phyloP scores from a whole-genome alignment of 2,797 vertebrate genomes.

The Peromyscus nudipes region DNA sequence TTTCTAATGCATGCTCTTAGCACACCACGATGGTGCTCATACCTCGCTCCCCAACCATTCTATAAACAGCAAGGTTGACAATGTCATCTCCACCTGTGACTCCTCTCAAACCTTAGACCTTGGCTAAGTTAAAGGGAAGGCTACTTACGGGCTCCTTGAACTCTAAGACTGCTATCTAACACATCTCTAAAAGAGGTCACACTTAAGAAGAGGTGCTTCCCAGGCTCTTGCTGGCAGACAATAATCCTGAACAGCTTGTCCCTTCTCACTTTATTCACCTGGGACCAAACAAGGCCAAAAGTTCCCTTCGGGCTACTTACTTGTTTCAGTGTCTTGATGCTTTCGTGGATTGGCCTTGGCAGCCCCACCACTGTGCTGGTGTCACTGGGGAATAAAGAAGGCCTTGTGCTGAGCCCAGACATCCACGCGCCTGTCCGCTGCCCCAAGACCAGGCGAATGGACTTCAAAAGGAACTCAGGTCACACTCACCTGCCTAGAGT shows the following conservation, averaged over 20 bases:
- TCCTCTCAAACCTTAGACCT: neutral
- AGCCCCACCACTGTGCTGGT: conserved; percentile 97
- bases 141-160: neutral
- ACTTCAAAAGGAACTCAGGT: neutral
- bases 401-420: conserved; percentile 24
- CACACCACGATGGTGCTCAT: neutral
- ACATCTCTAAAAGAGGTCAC: neutral
- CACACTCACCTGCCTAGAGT: conserved; percentile 95
- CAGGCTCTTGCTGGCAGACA: neutral
- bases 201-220: neutral
- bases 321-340: conserved; percentile 97
- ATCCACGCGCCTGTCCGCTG: neutral
- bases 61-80: neutral
- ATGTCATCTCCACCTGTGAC: neutral
- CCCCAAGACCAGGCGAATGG: neutral
- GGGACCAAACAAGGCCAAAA: conserved; percentile 60
- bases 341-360: conserved; percentile 98
- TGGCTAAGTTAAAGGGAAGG: neutral
- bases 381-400: conserved; percentile 90
- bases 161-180: neutral
- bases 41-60: neutral
- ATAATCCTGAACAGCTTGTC: neutral
- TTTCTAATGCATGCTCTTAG: no score
- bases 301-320: conserved; percentile 85
- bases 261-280: conserved; percentile 1